A percentile compares a stretch with the other conserved stretches of the same genome.
Conservation (phyloP, 2,888 invertebrate genomes). For the Polia nebulosa region DNA sequence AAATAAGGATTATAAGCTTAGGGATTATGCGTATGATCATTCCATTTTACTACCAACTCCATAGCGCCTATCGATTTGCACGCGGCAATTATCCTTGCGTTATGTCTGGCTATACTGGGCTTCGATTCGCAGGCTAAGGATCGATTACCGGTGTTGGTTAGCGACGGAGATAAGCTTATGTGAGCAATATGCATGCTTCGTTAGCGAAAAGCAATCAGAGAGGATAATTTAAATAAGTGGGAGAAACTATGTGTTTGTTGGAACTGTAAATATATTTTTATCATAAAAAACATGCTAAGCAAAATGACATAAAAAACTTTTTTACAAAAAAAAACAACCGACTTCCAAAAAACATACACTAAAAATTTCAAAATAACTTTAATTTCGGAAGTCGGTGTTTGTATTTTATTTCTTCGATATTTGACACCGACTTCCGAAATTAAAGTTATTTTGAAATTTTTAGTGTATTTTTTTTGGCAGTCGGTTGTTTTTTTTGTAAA, state of each 20-base stretch:
- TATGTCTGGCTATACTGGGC: constrained; percentile 58
- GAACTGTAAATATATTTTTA: too few relatives aligned
- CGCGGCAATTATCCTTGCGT: constrained; percentile 78
- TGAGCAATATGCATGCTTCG: constrained; percentile 20
- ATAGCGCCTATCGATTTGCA: constrained; percentile 75
- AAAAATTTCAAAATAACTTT: too few relatives aligned
- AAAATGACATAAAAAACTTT: too few relatives aligned
- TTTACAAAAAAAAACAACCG: too few relatives aligned
- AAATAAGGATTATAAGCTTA: background rate
- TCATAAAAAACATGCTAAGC: too few relatives aligned
- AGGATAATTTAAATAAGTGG: background rate
- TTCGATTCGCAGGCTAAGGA: constrained; percentile 61
- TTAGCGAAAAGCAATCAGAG: background rate
- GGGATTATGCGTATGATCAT: background rate
- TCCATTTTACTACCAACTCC: constrained; percentile 26
- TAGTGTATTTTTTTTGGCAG: too few relatives aligned
- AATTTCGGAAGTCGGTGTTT: too few relatives aligned
- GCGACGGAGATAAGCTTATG: constrained; percentile 42
- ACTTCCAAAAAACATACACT: too few relatives aligned
- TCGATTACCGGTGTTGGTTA: constrained; percentile 64
- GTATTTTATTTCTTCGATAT: too few relatives aligned
- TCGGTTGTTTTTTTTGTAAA: too few relatives aligned
- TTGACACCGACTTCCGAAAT: too few relatives aligned
- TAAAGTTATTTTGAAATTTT: too few relatives aligned
- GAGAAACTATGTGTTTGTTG: background rate